These are phyloP conservation scores for Drosophila albomicans DNA, from an alignment of 1,140 invertebrate species.

Conservation along the genomic window DNA sequence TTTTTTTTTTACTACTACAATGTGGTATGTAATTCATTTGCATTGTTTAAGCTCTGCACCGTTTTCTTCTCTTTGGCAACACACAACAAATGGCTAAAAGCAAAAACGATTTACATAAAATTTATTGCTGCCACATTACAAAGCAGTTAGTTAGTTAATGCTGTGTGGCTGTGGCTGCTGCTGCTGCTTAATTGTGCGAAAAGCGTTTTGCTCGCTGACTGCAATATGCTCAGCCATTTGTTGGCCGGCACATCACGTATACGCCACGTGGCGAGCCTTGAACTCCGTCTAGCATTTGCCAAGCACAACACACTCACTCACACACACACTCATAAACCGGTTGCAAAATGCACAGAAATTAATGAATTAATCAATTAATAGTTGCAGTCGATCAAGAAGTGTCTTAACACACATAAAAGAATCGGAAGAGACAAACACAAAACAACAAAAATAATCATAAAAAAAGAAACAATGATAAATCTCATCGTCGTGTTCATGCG, in stretches of 20 bases:
- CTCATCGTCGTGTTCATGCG: not conserved
- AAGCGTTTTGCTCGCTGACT: conserved; percentile 47
- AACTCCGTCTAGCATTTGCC: conserved; percentile 52
- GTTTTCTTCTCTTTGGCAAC: conserved; percentile 66
- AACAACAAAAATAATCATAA: not conserved
- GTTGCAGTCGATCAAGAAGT: conserved; percentile 5
- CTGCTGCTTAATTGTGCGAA: conserved; percentile 77
- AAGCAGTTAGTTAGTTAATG: conserved; percentile 80
- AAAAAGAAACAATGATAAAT: conserved; percentile 8
- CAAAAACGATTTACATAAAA: conserved; percentile 79
- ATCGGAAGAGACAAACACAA: not conserved
- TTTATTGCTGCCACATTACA: conserved; percentile 83
- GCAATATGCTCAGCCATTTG: conserved; percentile 55
- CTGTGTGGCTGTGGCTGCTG: conserved; percentile 50
- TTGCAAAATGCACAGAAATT: conserved; percentile 38
- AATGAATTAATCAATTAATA: conserved; percentile 19
- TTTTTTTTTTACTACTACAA: conserved; percentile 28
- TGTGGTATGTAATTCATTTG: conserved; percentile 74
- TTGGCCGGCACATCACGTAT: conserved; percentile 71
- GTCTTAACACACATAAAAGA: not conserved
- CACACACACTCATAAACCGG: conserved; percentile 18
- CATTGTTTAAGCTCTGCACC: conserved; percentile 74
- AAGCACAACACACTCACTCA: not conserved
- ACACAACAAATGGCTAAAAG: conserved; percentile 46
- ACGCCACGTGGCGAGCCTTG: conserved; percentile 79